A percentile compares a stretch with the other conserved stretches of the same genome.
phyloP scores from a whole-genome alignment of 1,140 invertebrate genomes.

The Gryon sp. region DNA sequence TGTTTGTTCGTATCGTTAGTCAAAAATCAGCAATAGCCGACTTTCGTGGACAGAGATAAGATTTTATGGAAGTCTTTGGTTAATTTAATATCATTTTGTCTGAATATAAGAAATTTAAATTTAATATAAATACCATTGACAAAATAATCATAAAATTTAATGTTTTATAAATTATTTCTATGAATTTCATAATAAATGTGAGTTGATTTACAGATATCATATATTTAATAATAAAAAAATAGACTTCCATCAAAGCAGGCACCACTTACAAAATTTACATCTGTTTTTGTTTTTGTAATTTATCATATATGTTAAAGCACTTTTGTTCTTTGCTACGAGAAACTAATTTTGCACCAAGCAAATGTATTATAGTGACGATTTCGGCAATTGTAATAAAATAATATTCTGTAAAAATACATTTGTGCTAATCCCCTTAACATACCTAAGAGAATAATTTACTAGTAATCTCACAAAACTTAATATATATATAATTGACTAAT shows the following conservation, averaged over 20 bases:
- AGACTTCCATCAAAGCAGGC: conserved; percentile 40
- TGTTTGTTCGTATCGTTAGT: conserved; percentile 12
- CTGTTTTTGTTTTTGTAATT: too few species aligned
- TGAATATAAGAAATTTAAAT: too few species aligned
- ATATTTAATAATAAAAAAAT: conserved; percentile 8
- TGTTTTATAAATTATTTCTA: too few species aligned
- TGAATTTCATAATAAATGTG: too few species aligned
- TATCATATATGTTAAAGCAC: conserved; percentile 25
- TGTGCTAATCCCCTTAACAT: conserved; percentile 12
- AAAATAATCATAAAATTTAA: too few species aligned
- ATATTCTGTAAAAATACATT: conserved; percentile 17
- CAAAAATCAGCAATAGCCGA: conserved; percentile 23
- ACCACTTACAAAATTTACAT: conserved; percentile 27
- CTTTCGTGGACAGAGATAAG: conserved; percentile 35
- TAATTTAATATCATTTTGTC: too few species aligned
- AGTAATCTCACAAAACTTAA: conserved; percentile 1
- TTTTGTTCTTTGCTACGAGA: conserved; percentile 6
- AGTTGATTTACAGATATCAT: too few species aligned
- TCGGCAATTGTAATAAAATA: conserved; percentile 13
- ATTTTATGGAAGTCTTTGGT: conserved; percentile 40
- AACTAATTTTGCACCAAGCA: conserved; percentile 12
- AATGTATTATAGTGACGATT: too few species aligned
- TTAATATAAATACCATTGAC: too few species aligned
- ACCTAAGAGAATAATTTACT: not conserved
- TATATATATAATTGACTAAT: too few species aligned